Percentiles rank a stretch among this genome's conserved stretches.
Conservation (phyloP, 2,888 invertebrate genomes). For the Liodrosophila aerea region DNA sequence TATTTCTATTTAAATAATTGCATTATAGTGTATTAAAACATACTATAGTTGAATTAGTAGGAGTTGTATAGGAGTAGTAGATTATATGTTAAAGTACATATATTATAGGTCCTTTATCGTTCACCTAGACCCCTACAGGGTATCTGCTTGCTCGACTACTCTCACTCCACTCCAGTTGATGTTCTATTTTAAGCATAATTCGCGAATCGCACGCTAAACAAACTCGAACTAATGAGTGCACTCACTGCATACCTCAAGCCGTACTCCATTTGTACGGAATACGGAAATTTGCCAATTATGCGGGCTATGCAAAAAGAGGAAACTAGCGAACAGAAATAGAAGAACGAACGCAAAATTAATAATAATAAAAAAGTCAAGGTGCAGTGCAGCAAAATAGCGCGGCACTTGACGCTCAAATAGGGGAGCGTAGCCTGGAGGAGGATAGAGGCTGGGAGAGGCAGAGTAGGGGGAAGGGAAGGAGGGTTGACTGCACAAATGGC, state of each 20-base stretch:
- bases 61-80: no score
- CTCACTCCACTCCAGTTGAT: not conserved
- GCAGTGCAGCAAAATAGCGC: constrained; percentile 71
- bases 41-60: no score
- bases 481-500: constrained; percentile 52
- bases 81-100: no score
- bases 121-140: not conserved
- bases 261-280: constrained; percentile 17
- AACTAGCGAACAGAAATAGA: constrained; percentile 4
- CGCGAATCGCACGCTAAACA: constrained; percentile 43
- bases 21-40: no score
- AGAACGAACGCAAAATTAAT: constrained; percentile 24
- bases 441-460: not conserved
- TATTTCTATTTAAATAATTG: no score
- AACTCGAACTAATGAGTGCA: constrained; percentile 70
- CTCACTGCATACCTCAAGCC: constrained; percentile 34
- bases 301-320: constrained; percentile 51
- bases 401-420: constrained; percentile 59
- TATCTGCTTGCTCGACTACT: not conserved
- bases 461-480: not conserved
- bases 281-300: constrained; percentile 65
- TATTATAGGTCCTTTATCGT: no score
- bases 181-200: constrained; percentile 33
- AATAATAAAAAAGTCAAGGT: constrained; percentile 67
- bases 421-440: not conserved